A percentile compares a stretch with the other conserved stretches of the same genome.
phyloP scores from a whole-genome alignment of 2,797 vertebrate species.

The Glyptemys insculpta region DNA sequence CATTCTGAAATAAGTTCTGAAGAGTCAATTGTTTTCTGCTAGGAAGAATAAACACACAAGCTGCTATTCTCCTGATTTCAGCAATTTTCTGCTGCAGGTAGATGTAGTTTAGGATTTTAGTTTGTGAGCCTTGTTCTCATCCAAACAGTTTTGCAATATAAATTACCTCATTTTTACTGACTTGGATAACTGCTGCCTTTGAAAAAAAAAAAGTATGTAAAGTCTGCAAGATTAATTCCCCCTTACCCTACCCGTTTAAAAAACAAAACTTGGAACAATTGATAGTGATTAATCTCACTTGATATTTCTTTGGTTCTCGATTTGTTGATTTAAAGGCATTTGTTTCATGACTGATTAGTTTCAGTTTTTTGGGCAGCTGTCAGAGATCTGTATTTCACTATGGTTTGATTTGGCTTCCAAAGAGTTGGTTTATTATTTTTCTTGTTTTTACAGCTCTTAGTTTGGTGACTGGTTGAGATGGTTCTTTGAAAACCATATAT shows the following conservation, averaged over 20 bases:
- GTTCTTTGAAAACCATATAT: slow-evolving; percentile 10
- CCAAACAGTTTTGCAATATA: slow-evolving; percentile 81
- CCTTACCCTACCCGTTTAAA: slow-evolving; percentile 47
- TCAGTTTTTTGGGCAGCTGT: slow-evolving; percentile 71
- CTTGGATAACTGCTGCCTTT: slow-evolving; percentile 74
- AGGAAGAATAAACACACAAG: slow-evolving; percentile 74
- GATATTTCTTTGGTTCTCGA: slow-evolving; percentile 72
- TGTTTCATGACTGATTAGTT: slow-evolving; percentile 72
- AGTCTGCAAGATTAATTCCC: slow-evolving; percentile 71
- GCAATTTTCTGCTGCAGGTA: slow-evolving; percentile 77
- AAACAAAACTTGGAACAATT: slow-evolving; percentile 75
- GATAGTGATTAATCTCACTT: slow-evolving; percentile 77
- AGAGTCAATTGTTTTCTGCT: slow-evolving; percentile 76
- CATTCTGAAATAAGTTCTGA: slow-evolving; percentile 69
- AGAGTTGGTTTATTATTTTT: slow-evolving; percentile 68
- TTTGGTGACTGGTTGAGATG: slow-evolving; percentile 36
- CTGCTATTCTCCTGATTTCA: slow-evolving; percentile 74
- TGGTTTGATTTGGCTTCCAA: slow-evolving; percentile 60
- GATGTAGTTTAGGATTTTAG: slow-evolving; percentile 71
- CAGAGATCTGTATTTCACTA: slow-evolving; percentile 18
- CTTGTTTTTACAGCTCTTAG: slow-evolving; percentile 57
- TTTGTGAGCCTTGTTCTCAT: slow-evolving; percentile 44
- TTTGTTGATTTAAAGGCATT: slow-evolving; percentile 76
- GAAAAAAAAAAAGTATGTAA: slow-evolving; percentile 11
- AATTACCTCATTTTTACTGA: slow-evolving; percentile 83